phyloP scores from a whole-genome alignment of 2,113 vertebrate genomes.

The Heterotilapia buettikoferi region DNA sequence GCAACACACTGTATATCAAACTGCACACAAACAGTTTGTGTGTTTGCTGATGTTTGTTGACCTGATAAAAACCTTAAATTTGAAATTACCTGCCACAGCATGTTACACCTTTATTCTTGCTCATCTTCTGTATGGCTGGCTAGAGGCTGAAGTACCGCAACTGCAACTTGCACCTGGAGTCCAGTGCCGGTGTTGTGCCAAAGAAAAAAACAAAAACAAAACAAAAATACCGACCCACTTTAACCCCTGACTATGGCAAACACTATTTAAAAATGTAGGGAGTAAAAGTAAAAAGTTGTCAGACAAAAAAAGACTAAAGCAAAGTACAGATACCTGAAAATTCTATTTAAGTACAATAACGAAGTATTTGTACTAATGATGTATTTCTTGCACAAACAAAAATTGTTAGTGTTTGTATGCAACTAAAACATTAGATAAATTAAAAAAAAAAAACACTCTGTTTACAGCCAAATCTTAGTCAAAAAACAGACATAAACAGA shows the following conservation, averaged over 20 bases:
- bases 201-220: background rate
- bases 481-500: background rate
- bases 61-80: background rate
- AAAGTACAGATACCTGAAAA: background rate
- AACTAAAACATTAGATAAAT: background rate
- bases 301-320: background rate
- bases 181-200: background rate
- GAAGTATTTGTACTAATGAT: background rate
- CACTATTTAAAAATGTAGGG: background rate
- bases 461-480: background rate
- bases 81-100: background rate
- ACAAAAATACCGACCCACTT: background rate
- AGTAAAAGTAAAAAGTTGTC: background rate
- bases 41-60: background rate
- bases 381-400: background rate
- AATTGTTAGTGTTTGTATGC: background rate
- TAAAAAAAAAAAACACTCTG: background rate
- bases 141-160: background rate
- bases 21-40: background rate
- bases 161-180: background rate
- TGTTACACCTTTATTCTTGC: background rate
- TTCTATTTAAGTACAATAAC: background rate
- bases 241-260: background rate
- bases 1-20: background rate
- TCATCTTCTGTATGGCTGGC: background rate